phyloP scores from a whole-genome alignment of 2,888 invertebrate species.

The Acanthopleura granulata region DNA sequence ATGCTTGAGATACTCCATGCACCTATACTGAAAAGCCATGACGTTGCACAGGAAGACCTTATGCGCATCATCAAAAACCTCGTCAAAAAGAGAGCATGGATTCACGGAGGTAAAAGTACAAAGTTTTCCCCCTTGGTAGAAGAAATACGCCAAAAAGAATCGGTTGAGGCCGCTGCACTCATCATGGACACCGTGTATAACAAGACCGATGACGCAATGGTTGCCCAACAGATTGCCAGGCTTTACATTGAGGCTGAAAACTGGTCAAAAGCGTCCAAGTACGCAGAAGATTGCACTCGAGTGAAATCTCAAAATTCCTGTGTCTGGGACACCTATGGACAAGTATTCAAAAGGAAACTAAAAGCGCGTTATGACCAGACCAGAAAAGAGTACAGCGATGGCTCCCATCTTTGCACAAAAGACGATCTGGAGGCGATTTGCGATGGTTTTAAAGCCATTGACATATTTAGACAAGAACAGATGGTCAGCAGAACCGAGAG shows the following conservation, averaged over 20 bases:
- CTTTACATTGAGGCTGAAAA: constrained; percentile 42
- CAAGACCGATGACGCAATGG: constrained; percentile 46
- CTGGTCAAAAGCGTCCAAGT: constrained; percentile 41
- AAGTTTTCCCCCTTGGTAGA: constrained; percentile 49
- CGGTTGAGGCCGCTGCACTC: constrained; percentile 34
- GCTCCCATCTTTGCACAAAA: neutral
- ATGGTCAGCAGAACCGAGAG: constrained; percentile 35
- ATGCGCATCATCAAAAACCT: constrained; percentile 39
- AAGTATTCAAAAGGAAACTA: constrained; percentile 40
- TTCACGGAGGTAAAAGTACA: constrained; percentile 31
- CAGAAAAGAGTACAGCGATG: neutral
- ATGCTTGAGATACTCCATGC: constrained; percentile 35
- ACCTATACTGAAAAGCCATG: constrained; percentile 28
- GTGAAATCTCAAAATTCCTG: constrained; percentile 38
- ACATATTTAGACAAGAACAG: constrained; percentile 32
- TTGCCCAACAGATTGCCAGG: constrained; percentile 52
- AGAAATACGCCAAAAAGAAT: constrained; percentile 34
- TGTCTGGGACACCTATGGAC: constrained; percentile 52
- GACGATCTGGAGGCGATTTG: neutral
- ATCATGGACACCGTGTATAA: constrained; percentile 39
- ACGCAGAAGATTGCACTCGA: constrained; percentile 35
- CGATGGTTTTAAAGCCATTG: neutral
- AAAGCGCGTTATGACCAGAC: neutral
- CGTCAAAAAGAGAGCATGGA: constrained; percentile 37
- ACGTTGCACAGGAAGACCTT: constrained; percentile 29